Conservation (phyloP, 1,140 invertebrate genomes). For the Tribolium castaneum region DNA sequence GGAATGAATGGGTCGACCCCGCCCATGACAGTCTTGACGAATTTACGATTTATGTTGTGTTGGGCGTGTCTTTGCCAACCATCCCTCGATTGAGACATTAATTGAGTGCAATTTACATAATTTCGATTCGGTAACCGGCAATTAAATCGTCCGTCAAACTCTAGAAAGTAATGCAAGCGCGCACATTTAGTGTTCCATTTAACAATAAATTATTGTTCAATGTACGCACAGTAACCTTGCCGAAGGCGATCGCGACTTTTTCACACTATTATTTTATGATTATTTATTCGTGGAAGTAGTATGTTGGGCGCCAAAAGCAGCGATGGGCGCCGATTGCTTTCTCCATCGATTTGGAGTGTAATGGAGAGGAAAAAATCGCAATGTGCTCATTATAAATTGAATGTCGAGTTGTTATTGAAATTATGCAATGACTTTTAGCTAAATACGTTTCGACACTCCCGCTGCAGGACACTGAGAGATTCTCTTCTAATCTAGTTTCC, state of each 20-base stretch:
- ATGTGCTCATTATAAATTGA: background rate
- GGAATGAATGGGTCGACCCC: background rate
- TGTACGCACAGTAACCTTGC: constrained; percentile 26
- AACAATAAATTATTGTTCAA: constrained; percentile 24
- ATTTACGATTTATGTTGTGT: background rate
- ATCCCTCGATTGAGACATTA: constrained; percentile 2
- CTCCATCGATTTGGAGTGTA: background rate
- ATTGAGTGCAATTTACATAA: background rate
- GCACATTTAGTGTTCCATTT: constrained; percentile 30
- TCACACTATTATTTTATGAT: constrained; percentile 9
- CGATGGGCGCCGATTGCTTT: too few species aligned
- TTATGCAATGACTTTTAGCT: constrained; percentile 26
- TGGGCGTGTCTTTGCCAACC: background rate
- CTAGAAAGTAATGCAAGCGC: constrained; percentile 20
- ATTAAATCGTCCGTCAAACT: constrained; percentile 18
- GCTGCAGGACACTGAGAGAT: constrained; percentile 28
- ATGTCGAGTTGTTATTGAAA: constrained; percentile 19
- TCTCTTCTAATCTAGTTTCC: constrained; percentile 33
- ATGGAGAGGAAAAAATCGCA: background rate
- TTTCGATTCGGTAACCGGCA: background rate
- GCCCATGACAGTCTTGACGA: background rate
- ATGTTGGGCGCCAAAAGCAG: background rate
- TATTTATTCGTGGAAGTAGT: background rate
- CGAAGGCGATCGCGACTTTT: background rate
- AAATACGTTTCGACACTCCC: constrained; percentile 39